Base-by-base conservation (phyloP, 2,113 vertebrate genomes). In the Desmodus rotundus region DNA sequence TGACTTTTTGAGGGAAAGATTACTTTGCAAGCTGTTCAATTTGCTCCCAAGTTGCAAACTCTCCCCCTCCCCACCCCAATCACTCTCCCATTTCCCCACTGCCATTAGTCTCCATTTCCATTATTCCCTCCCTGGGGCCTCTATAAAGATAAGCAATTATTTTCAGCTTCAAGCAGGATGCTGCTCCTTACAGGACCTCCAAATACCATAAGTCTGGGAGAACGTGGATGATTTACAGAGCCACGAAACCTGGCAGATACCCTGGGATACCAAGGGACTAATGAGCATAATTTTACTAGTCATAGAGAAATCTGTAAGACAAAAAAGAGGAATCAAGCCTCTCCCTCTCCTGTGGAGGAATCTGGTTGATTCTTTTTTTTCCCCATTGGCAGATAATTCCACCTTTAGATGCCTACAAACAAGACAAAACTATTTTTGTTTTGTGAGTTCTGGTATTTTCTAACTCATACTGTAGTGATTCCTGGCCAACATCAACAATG, bases 81-180 rank as follows among this genome's bases (percentile, higher is more conserved):
- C 28, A 22, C 5, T 45, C n/a, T 61, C 50, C 22, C 19, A 26
- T 70, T 89, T 41, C 9, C 20, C 50, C 58, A 31, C 26, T 63
- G 52, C 56, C 24, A 26, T 58, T 61, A 52, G 41, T 78, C 54
- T 91, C 67, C 76, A 28, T 72, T 91, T 74, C 76, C 38, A 36
- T 67, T 61, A 92, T 77, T 56, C 28, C n/a, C 33, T 78, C 50
- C 65, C 56, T 72, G 63, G 68, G 74, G 67, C 19, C 86, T 96
- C 43, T 61, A 45, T 74, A 87, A 92, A 93, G 26, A 93, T 72
- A 82, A 94, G 72, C n/a, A 90, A 90, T 95, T 76, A 93, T 85
- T 97, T 90, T 83, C 70, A 67, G 68, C 87, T 97, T 89, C 58
- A n/a, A 90, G 86, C 26, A 96, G n/a, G 58, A 84, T 24, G 36